Percentiles rank a stretch among this genome's conserved stretches.
These are phyloP conservation scores for Metellina segmentata DNA, from an alignment of 2,888 invertebrate species.

Conservation along the genomic window DNA sequence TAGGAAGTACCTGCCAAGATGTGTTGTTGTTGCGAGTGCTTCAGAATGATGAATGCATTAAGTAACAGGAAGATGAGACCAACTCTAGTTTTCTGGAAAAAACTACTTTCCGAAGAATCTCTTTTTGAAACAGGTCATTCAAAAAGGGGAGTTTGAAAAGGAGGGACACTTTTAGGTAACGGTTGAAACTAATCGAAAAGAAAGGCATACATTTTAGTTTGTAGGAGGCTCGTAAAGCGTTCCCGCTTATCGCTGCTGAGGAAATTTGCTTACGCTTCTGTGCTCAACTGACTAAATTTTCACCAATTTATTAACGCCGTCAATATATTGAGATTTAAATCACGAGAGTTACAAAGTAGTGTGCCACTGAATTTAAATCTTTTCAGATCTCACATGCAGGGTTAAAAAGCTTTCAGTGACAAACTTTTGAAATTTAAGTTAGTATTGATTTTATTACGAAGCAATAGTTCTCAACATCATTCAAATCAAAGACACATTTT, in stretches of 20 bases:
- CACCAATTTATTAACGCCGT: background rate
- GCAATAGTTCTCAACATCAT: too few relatives aligned
- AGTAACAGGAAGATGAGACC: conserved; percentile 22
- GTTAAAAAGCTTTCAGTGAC: too few relatives aligned
- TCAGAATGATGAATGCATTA: conserved; percentile 52
- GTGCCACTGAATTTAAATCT: too few relatives aligned
- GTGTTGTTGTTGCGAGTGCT: conserved; percentile 37
- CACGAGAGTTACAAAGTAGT: background rate
- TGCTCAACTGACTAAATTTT: background rate
- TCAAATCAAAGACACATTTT: too few relatives aligned
- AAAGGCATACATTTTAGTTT: background rate
- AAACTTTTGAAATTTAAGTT: too few relatives aligned
- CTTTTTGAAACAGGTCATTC: conserved; percentile 13
- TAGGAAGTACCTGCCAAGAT: conserved; percentile 25
- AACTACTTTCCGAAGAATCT: conserved; percentile 1
- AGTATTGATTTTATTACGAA: too few relatives aligned
- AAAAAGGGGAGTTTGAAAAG: background rate
- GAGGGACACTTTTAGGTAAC: background rate
- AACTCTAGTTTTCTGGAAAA: background rate
- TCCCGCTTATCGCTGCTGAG: background rate
- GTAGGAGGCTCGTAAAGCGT: background rate
- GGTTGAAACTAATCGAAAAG: background rate
- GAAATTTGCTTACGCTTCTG: background rate
- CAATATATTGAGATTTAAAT: background rate
- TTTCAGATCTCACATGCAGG: too few relatives aligned